These are phyloP conservation scores for Frankliniella fusca DNA, from an alignment of 2,888 invertebrate genomes.

Conservation along the genomic window DNA sequence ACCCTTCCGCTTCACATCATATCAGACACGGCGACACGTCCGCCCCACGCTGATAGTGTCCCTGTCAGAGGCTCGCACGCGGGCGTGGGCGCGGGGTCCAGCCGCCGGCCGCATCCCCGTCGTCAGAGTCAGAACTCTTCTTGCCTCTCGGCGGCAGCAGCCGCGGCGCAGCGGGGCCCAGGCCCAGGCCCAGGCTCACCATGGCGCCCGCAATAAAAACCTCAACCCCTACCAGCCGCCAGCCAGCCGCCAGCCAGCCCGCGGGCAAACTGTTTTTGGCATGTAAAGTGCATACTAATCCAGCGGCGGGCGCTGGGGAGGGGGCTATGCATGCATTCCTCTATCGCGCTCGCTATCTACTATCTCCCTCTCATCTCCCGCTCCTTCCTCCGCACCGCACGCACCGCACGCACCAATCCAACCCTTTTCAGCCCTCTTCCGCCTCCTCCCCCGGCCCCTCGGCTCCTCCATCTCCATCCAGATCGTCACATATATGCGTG, in stretches of 20 bases:
- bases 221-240: background rate
- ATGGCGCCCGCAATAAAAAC: background rate
- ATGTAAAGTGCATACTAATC: conserved; percentile 24
- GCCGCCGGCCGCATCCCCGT: too few relatives aligned
- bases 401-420: background rate
- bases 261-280: background rate
- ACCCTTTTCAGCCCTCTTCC: background rate
- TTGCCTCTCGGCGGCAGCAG: too few relatives aligned
- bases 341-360: background rate
- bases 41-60: too few relatives aligned
- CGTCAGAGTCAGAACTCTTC: too few relatives aligned
- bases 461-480: background rate
- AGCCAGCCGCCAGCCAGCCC: background rate
- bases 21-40: too few relatives aligned
- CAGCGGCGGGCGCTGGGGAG: background rate
- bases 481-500: background rate
- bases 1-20: too few relatives aligned
- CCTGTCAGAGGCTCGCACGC: too few relatives aligned
- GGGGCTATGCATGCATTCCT: background rate
- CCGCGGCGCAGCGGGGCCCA: too few relatives aligned
- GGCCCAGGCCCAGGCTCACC: too few relatives aligned
- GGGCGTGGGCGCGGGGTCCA: too few relatives aligned
- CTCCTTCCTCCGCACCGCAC: background rate
- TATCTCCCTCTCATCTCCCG: background rate
- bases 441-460: background rate